Evolutionary conservation across 1,140 invertebrate species (phyloP).

Genomic region (Leptonema lineaticorne): DNA sequence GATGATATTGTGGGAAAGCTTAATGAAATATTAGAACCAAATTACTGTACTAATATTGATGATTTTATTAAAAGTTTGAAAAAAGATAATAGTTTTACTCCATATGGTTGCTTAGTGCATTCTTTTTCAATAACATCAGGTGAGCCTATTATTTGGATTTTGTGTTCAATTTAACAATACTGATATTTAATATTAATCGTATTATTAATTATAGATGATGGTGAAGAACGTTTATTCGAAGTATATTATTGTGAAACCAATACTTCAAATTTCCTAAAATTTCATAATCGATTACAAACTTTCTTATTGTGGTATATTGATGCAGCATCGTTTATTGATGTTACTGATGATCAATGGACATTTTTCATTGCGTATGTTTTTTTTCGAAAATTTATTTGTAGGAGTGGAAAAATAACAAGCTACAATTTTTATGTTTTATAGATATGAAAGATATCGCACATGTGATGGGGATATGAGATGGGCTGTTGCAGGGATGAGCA

Average conservation of each 20-base stretch:
- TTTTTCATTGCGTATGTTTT: conserved; percentile 83
- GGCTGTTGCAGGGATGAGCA: conserved; percentile 82
- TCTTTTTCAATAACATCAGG: conserved; percentile 56
- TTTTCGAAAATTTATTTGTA: conserved; percentile 16
- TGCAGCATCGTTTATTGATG: conserved; percentile 88
- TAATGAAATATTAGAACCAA: conserved; percentile 61
- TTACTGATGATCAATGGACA: conserved; percentile 89
- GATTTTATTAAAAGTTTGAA: conserved; percentile 66
- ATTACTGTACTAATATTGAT: conserved; percentile 67
- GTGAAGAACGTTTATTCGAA: conserved; percentile 69
- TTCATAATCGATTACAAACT: conserved; percentile 84
- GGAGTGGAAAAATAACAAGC: background rate
- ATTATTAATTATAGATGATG: conserved; percentile 46
- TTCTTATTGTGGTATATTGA: conserved; percentile 96
- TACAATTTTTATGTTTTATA: conserved; percentile 48
- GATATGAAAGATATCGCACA: conserved; percentile 79
- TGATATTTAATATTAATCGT: background rate
- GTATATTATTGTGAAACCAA: conserved; percentile 75
- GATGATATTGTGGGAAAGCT: conserved; percentile 80
- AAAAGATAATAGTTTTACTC: conserved; percentile 72
- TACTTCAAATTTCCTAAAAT: conserved; percentile 72
- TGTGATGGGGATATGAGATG: conserved; percentile 66
- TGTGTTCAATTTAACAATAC: background rate
- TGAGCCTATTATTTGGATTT: conserved; percentile 27
- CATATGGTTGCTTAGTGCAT: conserved; percentile 69